Evolutionary conservation across 2,888 invertebrate species (phyloP), one percentile per base, ranked within the genome.

Genomic region (Mythimna vitellina): DNA sequence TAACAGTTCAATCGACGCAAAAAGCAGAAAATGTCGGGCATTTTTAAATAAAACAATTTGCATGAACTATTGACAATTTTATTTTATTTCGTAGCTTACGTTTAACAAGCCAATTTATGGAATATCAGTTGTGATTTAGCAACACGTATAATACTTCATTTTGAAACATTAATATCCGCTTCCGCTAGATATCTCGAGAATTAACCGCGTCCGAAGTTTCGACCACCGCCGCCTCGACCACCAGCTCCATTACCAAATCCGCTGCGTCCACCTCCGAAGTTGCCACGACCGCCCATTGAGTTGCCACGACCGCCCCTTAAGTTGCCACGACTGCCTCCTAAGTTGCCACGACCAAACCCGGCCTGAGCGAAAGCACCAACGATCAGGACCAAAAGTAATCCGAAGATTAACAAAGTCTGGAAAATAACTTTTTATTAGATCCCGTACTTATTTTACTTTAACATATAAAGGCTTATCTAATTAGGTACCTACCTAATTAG

Each of bases 371-470:
- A 82, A 38, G 85, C 65, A 61, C 75, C 76, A 64, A 84, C 85
- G 7, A 89, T 65, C 0, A 89, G 63, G 29, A 83, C 85, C 77
- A 86, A 67, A 10, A 86, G 54, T n/a, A 89, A 56, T 38, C 80
- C 83, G 25, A 89, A 62, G 60, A 87, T 66, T 29, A 89, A 73
- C 53, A 87, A 61, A 65, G 70, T 82, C 90, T 90, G 83, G 65
- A 69, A 56, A 25, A 57, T 5, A 46, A 46, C 46, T 7, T 46
- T 17, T 46, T 46, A 46, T 46, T 46, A 46, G 46, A 46, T 46
- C 17, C 14, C 1, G 35, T 35, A 35, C 9, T 35, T 9, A 35
- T 42, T 42, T 42, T 46, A 46, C 46, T 46, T 46, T 46, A 14
- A 46, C 17, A 7, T 46, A 46, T 20, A 46, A 46, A 17, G 17